Percentiles rank a stretch among this genome's conserved stretches.
Evolutionary conservation across 1,140 invertebrate genomes (phyloP).

Genomic region (Leptopilina boulardi): DNA sequence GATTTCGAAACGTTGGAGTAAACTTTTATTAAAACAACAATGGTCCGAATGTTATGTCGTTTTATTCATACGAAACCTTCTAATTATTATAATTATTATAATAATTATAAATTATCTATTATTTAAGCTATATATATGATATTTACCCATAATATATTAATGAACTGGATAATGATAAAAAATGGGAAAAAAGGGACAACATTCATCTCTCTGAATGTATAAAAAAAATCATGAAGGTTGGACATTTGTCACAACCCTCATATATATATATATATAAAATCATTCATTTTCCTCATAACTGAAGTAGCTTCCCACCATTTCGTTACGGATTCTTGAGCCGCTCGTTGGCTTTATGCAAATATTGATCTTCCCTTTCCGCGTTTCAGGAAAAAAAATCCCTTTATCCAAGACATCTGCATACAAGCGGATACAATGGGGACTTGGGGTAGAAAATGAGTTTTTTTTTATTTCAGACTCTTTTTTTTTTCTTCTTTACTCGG

Average conservation of each 20-base stretch:
- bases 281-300: slow-evolving; percentile 50
- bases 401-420: slow-evolving; percentile 65
- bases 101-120: too few species aligned
- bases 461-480: slow-evolving; percentile 42
- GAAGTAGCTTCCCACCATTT: slow-evolving; percentile 61
- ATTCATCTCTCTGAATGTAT: too few species aligned
- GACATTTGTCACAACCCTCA: not conserved
- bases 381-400: slow-evolving; percentile 53
- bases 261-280: too few species aligned
- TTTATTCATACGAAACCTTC: too few species aligned
- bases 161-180: not conserved
- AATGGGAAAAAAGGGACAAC: too few species aligned
- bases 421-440: slow-evolving; percentile 32
- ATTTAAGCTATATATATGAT: too few species aligned
- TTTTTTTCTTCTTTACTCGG: slow-evolving; percentile 41
- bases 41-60: too few species aligned
- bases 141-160: too few species aligned
- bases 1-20: too few species aligned
- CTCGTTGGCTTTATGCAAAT: slow-evolving; percentile 68
- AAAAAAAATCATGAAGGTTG: not conserved
- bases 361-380: slow-evolving; percentile 60
- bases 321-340: slow-evolving; percentile 65
- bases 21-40: too few species aligned
- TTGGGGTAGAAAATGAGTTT: slow-evolving; percentile 46
- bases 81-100: too few species aligned